Percentiles rank a stretch among this genome's conserved stretches.
These are phyloP conservation scores for Drosophila anceps DNA, from an alignment of 2,888 invertebrate genomes.

Conservation along the genomic window DNA sequence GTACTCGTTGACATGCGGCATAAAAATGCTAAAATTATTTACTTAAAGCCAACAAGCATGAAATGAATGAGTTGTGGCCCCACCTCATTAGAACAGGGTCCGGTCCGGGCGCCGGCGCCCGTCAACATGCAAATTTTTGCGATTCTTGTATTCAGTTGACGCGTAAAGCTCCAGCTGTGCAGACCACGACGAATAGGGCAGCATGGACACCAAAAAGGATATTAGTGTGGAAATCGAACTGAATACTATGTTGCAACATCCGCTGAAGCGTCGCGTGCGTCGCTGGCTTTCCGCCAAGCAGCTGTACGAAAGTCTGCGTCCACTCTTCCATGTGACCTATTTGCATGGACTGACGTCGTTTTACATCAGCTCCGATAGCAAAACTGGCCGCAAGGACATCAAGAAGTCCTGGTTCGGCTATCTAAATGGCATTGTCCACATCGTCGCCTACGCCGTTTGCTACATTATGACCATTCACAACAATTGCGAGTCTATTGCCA, in stretches of 20 bases:
- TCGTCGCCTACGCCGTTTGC: conserved; percentile 72
- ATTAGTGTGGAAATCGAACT: conserved; percentile 34
- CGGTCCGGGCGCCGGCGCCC: conserved; percentile 9
- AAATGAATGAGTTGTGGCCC: conserved; percentile 42
- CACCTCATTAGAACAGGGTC: conserved; percentile 34
- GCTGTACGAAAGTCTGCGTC: conserved; percentile 80
- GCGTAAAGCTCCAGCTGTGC: conserved; percentile 52
- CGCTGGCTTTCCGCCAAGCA: conserved; percentile 77
- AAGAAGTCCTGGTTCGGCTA: conserved; percentile 79
- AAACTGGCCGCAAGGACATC: conserved; percentile 63
- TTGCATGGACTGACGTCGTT: conserved; percentile 83
- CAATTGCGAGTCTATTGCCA: conserved; percentile 83
- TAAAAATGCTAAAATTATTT: conserved; percentile 70
- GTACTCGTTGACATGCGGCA: conserved; percentile 37
- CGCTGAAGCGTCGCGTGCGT: conserved; percentile 54
- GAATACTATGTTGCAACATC: conserved; percentile 35
- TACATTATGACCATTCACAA: conserved; percentile 80
- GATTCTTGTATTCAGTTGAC: conserved; percentile 64
- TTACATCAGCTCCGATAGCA: conserved; percentile 59
- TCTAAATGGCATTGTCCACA: conserved; percentile 76
- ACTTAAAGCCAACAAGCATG: conserved; percentile 41
- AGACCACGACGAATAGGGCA: conserved; percentile 31
- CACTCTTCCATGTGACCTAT: conserved; percentile 78
- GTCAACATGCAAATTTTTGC: conserved; percentile 56
- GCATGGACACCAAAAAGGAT: conserved; percentile 52